A percentile compares a stretch with the other conserved stretches of the same genome.
These are phyloP conservation scores for Euborellia annulipes DNA, from an alignment of 1,140 invertebrate species.

Conservation along the genomic window DNA sequence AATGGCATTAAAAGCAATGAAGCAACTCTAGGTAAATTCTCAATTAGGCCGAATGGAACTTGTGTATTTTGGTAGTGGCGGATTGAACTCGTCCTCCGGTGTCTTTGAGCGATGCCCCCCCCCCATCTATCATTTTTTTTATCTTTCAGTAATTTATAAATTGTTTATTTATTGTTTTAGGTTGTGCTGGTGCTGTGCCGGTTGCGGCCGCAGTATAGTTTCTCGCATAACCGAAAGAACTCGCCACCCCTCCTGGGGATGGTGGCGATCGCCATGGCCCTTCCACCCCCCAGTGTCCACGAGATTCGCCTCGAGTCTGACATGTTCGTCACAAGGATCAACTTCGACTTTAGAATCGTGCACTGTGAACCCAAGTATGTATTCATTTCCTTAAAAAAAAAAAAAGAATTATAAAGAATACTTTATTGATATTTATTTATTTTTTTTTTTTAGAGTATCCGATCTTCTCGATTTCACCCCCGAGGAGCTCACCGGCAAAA, in stretches of 20 bases:
- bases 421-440: constrained; percentile 2
- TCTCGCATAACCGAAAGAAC: constrained; percentile 71
- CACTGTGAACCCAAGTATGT: constrained; percentile 90
- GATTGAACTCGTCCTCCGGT: too few relatives aligned
- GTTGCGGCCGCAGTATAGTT: constrained; percentile 78
- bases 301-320: constrained; percentile 90
- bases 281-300: constrained; percentile 90
- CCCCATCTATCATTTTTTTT: too few relatives aligned
- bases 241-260: constrained; percentile 72
- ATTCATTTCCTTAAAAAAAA: constrained; percentile 1
- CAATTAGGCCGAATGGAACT: too few relatives aligned
- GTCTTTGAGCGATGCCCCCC: too few relatives aligned
- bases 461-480: constrained; percentile 84
- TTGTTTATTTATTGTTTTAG: constrained; percentile 35
- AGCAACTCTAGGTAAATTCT: too few relatives aligned
- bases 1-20: too few relatives aligned
- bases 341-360: constrained; percentile 88
- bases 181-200: constrained; percentile 82
- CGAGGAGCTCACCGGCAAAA: constrained; percentile 86
- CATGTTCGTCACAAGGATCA: constrained; percentile 93
- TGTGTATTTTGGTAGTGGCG: too few relatives aligned
- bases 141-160: too few relatives aligned
- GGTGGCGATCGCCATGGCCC: constrained; percentile 84
- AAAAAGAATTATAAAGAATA: constrained; percentile 4
- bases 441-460: constrained; percentile 49